Conservation (phyloP, 2,113 vertebrate genomes). For the Dromiciops gliroides region DNA sequence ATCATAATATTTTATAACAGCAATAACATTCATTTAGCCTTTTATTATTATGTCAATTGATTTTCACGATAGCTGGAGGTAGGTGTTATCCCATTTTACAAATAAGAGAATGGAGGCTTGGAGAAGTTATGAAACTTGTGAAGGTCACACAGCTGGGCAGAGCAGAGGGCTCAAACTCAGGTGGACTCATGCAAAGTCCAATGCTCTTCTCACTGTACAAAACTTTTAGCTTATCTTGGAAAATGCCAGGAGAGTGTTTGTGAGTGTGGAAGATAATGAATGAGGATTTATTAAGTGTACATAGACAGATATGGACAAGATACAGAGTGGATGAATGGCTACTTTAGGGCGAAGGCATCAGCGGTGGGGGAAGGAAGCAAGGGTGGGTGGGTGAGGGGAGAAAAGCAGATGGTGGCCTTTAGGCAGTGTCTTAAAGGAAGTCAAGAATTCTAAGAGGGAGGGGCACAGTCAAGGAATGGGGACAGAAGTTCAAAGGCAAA, state of each 20-base stretch:
- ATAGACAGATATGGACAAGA: background rate
- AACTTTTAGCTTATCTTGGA: background rate
- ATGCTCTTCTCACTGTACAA: background rate
- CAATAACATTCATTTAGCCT: background rate
- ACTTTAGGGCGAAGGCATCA: background rate
- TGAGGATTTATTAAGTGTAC: background rate
- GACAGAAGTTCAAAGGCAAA: background rate
- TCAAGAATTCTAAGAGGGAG: background rate
- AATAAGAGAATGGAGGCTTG: background rate
- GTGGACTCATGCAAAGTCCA: background rate
- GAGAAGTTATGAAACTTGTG: background rate
- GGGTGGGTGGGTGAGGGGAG: background rate
- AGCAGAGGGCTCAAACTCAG: background rate
- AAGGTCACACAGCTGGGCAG: background rate
- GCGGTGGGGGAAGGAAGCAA: background rate
- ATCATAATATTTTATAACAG: background rate
- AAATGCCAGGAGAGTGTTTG: background rate
- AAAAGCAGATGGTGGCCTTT: background rate
- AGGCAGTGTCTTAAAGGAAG: background rate
- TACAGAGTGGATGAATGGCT: background rate
- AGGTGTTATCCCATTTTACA: background rate
- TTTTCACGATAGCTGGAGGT: background rate
- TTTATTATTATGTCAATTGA: background rate
- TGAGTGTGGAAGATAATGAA: background rate
- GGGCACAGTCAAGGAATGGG: background rate